phyloP scores from a whole-genome alignment of 2,113 vertebrate genomes.

The Oenanthe oenanthe region DNA sequence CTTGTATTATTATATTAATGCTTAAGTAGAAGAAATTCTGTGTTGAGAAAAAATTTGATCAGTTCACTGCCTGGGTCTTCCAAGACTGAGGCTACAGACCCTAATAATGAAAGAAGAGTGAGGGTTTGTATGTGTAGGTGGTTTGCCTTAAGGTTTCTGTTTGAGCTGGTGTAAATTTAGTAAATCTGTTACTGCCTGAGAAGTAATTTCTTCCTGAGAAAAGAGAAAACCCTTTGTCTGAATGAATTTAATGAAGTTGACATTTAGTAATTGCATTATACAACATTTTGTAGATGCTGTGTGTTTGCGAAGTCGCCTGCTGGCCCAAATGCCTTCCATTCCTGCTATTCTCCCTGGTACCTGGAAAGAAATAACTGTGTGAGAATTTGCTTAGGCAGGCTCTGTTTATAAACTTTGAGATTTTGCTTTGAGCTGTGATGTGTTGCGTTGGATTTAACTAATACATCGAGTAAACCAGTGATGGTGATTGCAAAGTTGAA shows the following conservation, averaged over 20 bases:
- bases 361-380: not conserved
- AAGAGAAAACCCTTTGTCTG: not conserved
- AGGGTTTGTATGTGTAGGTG: not conserved
- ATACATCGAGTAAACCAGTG: not conserved
- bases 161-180: not conserved
- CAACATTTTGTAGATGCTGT: accelerated
- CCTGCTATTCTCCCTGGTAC: not conserved
- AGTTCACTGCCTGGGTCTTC: not conserved
- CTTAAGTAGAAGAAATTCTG: not conserved
- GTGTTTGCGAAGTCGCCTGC: not conserved
- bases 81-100: not conserved
- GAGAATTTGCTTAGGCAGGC: not conserved
- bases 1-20: not conserved
- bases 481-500: not conserved
- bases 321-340: not conserved
- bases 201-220: not conserved
- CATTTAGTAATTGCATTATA: not conserved
- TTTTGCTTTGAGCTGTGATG: not conserved
- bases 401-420: not conserved
- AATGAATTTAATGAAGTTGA: not conserved
- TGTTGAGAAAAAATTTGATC: not conserved
- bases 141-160: not conserved
- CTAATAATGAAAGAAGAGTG: not conserved
- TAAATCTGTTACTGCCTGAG: not conserved
- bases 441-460: not conserved